Evolutionary conservation across 2,797 vertebrate genomes (phyloP).

Genomic region (Pterois miles): DNA sequence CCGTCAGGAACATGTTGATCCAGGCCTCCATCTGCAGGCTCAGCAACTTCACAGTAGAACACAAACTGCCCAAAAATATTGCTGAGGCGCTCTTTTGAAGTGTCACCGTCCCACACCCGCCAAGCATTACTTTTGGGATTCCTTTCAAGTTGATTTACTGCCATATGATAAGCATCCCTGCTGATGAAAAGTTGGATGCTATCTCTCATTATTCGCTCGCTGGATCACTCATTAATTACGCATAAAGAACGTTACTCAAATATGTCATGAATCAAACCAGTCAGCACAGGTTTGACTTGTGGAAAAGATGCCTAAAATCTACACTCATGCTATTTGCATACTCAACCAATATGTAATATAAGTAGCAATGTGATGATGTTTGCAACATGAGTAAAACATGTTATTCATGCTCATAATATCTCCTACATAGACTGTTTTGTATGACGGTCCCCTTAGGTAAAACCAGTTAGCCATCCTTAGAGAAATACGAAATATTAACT

Average conservation of each 20-base stretch:
- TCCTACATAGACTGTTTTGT: background rate
- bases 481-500: background rate
- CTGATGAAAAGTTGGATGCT: background rate
- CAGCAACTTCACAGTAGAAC: constrained; percentile 43
- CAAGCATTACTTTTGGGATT: background rate
- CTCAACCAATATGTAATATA: background rate
- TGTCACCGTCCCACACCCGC: background rate
- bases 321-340: background rate
- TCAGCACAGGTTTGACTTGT: background rate
- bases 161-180: background rate
- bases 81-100: constrained; percentile 20
- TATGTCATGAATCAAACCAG: background rate
- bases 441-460: background rate
- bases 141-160: background rate
- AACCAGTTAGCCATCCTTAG: background rate
- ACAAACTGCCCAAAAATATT: constrained; percentile 20
- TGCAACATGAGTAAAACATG: background rate
- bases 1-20: constrained; percentile 27
- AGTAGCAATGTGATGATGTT: background rate
- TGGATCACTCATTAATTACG: background rate
- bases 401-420: background rate
- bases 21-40: constrained; percentile 17
- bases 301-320: background rate
- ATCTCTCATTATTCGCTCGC: background rate
- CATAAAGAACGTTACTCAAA: background rate